Conservation (phyloP, 2,113 vertebrate genomes). For the western clawed frog (Xenopus tropicalis) region UCB_Xtro_10.0 CM004449.2:33348501-33349000, state of each 20-base stretch:
- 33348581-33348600: neutral
- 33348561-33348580: neutral
- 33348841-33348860: no score
- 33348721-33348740: neutral
- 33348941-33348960: no score
- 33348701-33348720: neutral
- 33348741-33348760: neutral
- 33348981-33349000: no score
- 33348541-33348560: no score
- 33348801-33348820: neutral
- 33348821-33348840: no score
- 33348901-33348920: no score
- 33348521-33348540: no score
- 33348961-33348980: no score
- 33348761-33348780: neutral
- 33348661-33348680: conserved; percentile 6
- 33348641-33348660: neutral
- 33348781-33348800: neutral
- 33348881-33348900: no score
- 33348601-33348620: neutral
- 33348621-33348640: neutral
- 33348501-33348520: no score
- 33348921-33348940: no score
- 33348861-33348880: no score
- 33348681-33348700: neutral